These are phyloP conservation scores for Machaerirhynchus nigripectus DNA, from an alignment of 2,113 vertebrate species.

Conservation along the genomic window DNA sequence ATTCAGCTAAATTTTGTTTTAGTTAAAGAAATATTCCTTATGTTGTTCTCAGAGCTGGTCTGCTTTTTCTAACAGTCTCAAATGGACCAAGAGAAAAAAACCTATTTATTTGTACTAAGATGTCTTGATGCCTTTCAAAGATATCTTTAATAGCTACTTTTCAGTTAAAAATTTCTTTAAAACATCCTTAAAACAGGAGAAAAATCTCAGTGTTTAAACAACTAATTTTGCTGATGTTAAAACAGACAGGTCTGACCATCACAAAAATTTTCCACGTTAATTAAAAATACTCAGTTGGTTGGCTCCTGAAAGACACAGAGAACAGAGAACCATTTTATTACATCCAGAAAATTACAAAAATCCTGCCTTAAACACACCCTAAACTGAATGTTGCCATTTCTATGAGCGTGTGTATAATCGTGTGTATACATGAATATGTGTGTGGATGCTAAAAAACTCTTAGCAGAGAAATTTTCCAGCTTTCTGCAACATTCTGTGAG, in stretches of 20 bases:
- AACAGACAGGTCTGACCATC: neutral
- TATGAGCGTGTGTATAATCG: neutral
- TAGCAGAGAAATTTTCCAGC: no score
- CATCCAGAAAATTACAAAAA: neutral
- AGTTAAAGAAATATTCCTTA: neutral
- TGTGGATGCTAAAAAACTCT: no score
- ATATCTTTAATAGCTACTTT: neutral
- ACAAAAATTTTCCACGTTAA: neutral
- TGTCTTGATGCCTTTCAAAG: neutral
- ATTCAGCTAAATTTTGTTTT: neutral
- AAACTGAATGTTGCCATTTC: neutral
- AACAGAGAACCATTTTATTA: neutral
- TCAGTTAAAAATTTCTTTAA: neutral
- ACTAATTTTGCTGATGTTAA: neutral
- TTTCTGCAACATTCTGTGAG: no score
- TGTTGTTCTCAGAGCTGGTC: neutral
- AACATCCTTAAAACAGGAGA: neutral
- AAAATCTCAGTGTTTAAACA: neutral
- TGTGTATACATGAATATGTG: fast-evolving
- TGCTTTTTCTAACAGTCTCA: neutral
- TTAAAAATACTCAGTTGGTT: neutral
- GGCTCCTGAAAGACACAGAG: neutral
- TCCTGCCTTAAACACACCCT: neutral
- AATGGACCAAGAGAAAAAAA: neutral
- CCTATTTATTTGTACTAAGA: neutral